phyloP scores from a whole-genome alignment of 1,140 invertebrate species.

The Solenopsis fugax region DNA sequence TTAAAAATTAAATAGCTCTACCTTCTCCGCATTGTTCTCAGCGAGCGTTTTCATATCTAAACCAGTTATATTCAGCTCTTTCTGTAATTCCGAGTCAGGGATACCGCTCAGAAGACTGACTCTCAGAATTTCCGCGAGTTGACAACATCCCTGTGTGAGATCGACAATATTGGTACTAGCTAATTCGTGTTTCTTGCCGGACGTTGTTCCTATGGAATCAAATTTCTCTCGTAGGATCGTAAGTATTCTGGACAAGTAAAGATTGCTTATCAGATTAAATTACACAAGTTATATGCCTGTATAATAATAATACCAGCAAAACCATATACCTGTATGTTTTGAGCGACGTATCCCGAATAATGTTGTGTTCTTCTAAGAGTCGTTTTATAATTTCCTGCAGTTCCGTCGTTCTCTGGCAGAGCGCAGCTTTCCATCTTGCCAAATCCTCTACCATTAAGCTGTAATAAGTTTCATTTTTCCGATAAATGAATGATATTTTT shows the following conservation, averaged over 20 bases:
- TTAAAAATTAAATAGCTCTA: constrained; percentile 63
- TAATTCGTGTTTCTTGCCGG: constrained; percentile 79
- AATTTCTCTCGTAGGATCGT: constrained; percentile 85
- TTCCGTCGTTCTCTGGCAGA: constrained; percentile 92
- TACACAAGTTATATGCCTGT: not conserved
- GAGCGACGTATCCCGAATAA: constrained; percentile 90
- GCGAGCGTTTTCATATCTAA: constrained; percentile 84
- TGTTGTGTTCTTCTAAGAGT: constrained; percentile 91
- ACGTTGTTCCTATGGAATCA: constrained; percentile 80
- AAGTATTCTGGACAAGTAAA: constrained; percentile 78
- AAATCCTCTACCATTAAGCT: constrained; percentile 97
- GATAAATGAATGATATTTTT: not conserved
- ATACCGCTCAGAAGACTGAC: constrained; percentile 86
- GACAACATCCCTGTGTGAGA: constrained; percentile 84
- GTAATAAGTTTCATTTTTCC: constrained; percentile 62
- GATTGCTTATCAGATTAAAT: not conserved
- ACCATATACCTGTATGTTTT: constrained; percentile 88
- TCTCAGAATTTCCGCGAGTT: constrained; percentile 86
- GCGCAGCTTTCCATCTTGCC: constrained; percentile 93
- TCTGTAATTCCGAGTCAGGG: constrained; percentile 78
- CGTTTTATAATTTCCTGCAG: constrained; percentile 91
- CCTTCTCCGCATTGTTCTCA: constrained; percentile 84
- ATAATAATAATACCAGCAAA: not conserved
- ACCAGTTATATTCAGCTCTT: constrained; percentile 81
- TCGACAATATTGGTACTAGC: constrained; percentile 86